phyloP scores from a whole-genome alignment of 2,113 vertebrate species.

The Oryzias melastigma region DNA sequence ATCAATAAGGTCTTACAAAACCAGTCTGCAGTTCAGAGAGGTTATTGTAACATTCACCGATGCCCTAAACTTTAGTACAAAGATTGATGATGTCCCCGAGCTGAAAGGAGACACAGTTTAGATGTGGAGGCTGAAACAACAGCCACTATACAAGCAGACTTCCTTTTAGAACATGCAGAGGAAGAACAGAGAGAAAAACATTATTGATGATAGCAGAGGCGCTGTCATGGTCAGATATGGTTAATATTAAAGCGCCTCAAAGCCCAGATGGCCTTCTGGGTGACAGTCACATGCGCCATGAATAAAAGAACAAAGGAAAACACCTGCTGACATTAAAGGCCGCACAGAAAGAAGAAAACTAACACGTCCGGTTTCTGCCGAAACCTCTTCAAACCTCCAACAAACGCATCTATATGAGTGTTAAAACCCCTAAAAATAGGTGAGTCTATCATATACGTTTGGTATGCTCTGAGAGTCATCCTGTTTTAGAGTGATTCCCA shows the following conservation, averaged over 20 bases:
- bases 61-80: too few relatives aligned
- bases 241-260: conserved; percentile 11
- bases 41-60: too few relatives aligned
- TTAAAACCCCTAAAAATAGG: conserved; percentile 23
- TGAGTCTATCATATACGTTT: neutral
- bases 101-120: neutral
- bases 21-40: too few relatives aligned
- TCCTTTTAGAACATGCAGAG: neutral
- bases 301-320: conserved; percentile 65
- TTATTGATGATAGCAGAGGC: conserved; percentile 3
- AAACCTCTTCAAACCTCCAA: conserved; percentile 35
- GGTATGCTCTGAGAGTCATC: too few relatives aligned
- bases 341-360: conserved; percentile 3
- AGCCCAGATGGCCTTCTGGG: conserved; percentile 35
- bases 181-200: neutral
- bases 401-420: conserved; percentile 28
- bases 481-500: too few relatives aligned
- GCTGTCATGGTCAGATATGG: neutral
- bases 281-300: conserved; percentile 38
- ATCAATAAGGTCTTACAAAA: too few relatives aligned
- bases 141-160: too few relatives aligned
- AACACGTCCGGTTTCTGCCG: conserved; percentile 52
- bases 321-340: conserved; percentile 56
- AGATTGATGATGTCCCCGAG: too few relatives aligned
- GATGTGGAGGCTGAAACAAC: conserved; percentile 11